Evolutionary conservation across 2,888 invertebrate species (phyloP).

Genomic region (Gonocerus acuteangulatus): DNA sequence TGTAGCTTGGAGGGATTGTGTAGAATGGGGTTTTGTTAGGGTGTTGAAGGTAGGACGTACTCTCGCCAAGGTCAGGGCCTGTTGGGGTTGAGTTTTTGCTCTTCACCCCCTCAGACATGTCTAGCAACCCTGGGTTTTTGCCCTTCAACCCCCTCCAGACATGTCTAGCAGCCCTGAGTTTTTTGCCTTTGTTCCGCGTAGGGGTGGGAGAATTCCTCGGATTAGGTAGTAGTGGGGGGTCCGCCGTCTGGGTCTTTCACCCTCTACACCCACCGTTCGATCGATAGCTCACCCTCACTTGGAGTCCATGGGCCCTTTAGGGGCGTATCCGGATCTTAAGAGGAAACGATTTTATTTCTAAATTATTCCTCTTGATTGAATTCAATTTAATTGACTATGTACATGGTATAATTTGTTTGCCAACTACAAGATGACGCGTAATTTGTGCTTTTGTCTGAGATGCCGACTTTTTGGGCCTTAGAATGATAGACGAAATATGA

Average conservation of each 20-base stretch:
- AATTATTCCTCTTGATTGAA: no score
- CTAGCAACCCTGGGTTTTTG: slow-evolving; percentile 1
- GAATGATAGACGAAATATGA: no score
- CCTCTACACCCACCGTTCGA: not conserved
- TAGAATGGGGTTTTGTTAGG: not conserved
- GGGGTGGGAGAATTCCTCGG: slow-evolving; percentile 8
- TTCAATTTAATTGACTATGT: no score
- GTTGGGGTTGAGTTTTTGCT: slow-evolving; percentile 18
- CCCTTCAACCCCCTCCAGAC: slow-evolving; percentile 4
- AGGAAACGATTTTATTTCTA: no score
- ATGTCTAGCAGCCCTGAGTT: slow-evolving; percentile 1
- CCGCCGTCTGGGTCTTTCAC: no score
- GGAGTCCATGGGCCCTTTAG: no score
- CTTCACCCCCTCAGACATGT: slow-evolving; percentile 12
- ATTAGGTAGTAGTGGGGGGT: slow-evolving; percentile 1
- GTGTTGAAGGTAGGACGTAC: not conserved
- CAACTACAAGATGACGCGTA: no score
- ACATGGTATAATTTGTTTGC: no score
- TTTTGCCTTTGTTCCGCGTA: slow-evolving; percentile 9
- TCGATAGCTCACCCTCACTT: not conserved
- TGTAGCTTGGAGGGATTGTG: not conserved
- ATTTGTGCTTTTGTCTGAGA: no score
- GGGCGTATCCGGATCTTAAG: no score
- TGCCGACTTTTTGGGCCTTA: no score
- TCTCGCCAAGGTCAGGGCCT: slow-evolving; percentile 11